A percentile compares a stretch with the other conserved stretches of the same genome.
phyloP scores from a whole-genome alignment of 2,113 vertebrate genomes.

The Trogon surrucura region DNA sequence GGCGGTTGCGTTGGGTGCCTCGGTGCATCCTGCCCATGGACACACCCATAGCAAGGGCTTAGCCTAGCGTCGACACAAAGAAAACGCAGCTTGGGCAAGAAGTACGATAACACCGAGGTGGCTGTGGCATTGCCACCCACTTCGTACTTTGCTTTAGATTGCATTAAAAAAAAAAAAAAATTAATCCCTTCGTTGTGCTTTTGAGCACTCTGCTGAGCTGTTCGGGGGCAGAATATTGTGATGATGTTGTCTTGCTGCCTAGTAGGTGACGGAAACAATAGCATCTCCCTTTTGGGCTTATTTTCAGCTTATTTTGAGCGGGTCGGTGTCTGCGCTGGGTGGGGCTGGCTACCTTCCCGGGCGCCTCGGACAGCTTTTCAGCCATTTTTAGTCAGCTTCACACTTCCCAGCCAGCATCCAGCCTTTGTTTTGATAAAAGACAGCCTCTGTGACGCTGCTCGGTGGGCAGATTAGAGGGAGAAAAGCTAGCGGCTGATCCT shows the following conservation, averaged over 20 bases:
- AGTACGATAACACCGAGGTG: not conserved
- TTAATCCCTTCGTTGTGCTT: not conserved
- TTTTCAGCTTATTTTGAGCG: slow-evolving; percentile 50
- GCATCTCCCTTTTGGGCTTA: slow-evolving; percentile 6
- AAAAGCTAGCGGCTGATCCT: not conserved
- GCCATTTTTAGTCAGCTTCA: slow-evolving; percentile 83
- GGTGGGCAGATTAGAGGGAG: slow-evolving; percentile 21
- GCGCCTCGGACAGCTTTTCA: slow-evolving; percentile 73
- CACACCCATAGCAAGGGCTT: slow-evolving; percentile 77
- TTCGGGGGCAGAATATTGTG: not conserved
- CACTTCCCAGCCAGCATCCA: slow-evolving; percentile 60
- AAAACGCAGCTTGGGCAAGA: slow-evolving; percentile 24
- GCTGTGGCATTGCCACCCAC: slow-evolving; percentile 14
- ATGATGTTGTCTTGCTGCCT: not conserved
- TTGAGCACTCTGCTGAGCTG: not conserved
- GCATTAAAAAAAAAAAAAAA: not conserved
- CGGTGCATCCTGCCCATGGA: slow-evolving; percentile 57
- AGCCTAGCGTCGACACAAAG: slow-evolving; percentile 75
- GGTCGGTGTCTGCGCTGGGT: slow-evolving; percentile 72
- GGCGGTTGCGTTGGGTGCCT: slow-evolving; percentile 7
- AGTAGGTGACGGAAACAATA: slow-evolving; percentile 16
- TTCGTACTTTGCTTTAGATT: not conserved
- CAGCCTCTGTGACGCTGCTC: slow-evolving; percentile 47
- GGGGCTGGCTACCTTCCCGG: slow-evolving; percentile 74
- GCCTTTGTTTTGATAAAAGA: slow-evolving; percentile 78